Percentiles rank a stretch among this genome's conserved stretches.
These are phyloP conservation scores for Eremobia ochroleuca DNA, from an alignment of 2,888 invertebrate genomes.

Conservation along the genomic window DNA sequence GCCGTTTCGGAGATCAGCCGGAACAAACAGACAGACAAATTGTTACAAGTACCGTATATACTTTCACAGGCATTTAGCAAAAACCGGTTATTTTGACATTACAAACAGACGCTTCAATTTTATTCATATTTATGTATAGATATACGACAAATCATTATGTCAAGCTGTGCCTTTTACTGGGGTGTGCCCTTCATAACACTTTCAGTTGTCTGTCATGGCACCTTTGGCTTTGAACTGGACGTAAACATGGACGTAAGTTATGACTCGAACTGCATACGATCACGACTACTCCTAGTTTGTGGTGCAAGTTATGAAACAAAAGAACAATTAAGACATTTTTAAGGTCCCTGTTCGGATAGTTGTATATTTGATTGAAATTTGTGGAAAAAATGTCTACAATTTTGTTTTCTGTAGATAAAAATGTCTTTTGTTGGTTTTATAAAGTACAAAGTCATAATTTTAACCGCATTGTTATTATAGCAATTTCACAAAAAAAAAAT, in stretches of 20 bases:
- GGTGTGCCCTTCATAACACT: constrained; percentile 78
- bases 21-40: neutral
- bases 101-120: no score
- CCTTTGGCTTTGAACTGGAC: constrained; percentile 67
- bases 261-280: constrained; percentile 78
- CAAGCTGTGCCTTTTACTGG: constrained; percentile 63
- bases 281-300: constrained; percentile 73
- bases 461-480: neutral
- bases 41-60: neutral
- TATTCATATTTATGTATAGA: no score
- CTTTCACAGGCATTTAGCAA: neutral
- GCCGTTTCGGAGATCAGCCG: neutral
- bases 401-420: neutral
- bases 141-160: constrained; percentile 73
- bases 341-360: neutral
- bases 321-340: neutral
- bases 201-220: constrained; percentile 74
- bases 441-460: neutral
- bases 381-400: neutral
- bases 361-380: neutral
- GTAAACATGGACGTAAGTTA: constrained; percentile 75
- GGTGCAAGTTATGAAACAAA: constrained; percentile 63
- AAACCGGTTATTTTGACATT: neutral
- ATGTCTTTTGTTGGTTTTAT: neutral
- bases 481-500: constrained; percentile 12